Conservation (phyloP, 2,888 invertebrate genomes). For the Barypeithes pellucidus region DNA sequence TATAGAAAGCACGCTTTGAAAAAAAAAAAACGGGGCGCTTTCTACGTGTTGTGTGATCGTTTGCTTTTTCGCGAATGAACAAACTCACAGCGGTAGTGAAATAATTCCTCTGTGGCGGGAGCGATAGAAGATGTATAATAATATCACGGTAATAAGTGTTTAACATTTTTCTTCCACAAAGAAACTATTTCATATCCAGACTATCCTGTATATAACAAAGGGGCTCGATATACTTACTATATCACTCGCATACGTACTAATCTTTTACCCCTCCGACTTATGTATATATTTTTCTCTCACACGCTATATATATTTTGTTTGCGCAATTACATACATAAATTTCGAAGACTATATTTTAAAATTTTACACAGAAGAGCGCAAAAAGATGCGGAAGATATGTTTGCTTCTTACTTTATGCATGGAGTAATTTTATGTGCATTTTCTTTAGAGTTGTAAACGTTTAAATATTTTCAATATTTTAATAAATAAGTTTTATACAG, state of each 20-base stretch:
- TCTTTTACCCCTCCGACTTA: slow-evolving; percentile 2
- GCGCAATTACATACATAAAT: slow-evolving; percentile 23
- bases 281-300: neutral
- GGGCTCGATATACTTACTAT: neutral
- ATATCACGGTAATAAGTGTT: too few species aligned
- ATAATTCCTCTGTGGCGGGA: too few species aligned
- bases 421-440: slow-evolving; percentile 49
- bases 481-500: slow-evolving; percentile 9
- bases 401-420: slow-evolving; percentile 43
- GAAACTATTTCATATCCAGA: neutral
- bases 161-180: too few species aligned
- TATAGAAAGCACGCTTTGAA: too few species aligned
- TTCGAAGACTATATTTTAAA: slow-evolving; percentile 51
- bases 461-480: slow-evolving; percentile 9
- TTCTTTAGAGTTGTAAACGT: slow-evolving; percentile 10
- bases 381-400: slow-evolving; percentile 52
- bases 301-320: slow-evolving; percentile 26
- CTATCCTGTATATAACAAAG: neutral
- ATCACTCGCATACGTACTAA: neutral
- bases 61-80: too few species aligned
- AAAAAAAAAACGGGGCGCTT: too few species aligned
- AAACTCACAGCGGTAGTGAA: too few species aligned
- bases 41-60: too few species aligned
- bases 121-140: too few species aligned
- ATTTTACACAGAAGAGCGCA: slow-evolving; percentile 34